These are phyloP conservation scores for Calephelis virginiensis DNA, from an alignment of 1,140 invertebrate species.

Conservation along the genomic window DNA sequence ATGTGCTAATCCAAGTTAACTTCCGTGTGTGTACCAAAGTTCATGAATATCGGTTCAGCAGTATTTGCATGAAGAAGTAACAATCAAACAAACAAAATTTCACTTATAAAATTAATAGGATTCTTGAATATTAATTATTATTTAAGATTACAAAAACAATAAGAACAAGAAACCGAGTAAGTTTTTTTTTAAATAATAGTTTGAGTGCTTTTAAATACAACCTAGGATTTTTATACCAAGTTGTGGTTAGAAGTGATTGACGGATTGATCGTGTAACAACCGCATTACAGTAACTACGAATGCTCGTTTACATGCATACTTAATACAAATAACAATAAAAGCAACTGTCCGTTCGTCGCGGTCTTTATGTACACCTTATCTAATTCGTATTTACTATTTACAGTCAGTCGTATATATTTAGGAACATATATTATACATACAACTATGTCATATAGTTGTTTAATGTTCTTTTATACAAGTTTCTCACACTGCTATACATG, in stretches of 20 bases:
- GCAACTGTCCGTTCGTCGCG: conserved; percentile 23
- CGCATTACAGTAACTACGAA: background rate
- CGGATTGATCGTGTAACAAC: background rate
- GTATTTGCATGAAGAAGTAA: too few species aligned
- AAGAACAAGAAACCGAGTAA: too few species aligned
- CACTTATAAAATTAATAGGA: too few species aligned
- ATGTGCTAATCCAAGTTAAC: too few species aligned
- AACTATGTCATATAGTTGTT: conserved; percentile 26
- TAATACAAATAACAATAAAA: conserved; percentile 15
- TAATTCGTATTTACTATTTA: conserved; percentile 41
- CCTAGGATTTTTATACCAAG: too few species aligned
- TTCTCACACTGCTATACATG: conserved; percentile 9
- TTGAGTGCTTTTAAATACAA: too few species aligned
- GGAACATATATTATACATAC: conserved; percentile 55
- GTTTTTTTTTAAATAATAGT: too few species aligned
- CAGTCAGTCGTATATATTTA: conserved; percentile 59
- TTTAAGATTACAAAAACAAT: too few species aligned
- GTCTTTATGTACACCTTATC: conserved; percentile 32
- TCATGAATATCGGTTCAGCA: too few species aligned
- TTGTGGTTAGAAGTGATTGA: background rate
- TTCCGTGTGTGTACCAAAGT: too few species aligned
- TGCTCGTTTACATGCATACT: conserved; percentile 4
- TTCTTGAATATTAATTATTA: too few species aligned
- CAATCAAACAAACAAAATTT: too few species aligned
- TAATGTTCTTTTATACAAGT: conserved; percentile 30